A percentile compares a stretch with the other conserved stretches of the same genome.
phyloP scores from a whole-genome alignment of 2,797 vertebrate species.

The Acipenser transmontanus region DNA sequence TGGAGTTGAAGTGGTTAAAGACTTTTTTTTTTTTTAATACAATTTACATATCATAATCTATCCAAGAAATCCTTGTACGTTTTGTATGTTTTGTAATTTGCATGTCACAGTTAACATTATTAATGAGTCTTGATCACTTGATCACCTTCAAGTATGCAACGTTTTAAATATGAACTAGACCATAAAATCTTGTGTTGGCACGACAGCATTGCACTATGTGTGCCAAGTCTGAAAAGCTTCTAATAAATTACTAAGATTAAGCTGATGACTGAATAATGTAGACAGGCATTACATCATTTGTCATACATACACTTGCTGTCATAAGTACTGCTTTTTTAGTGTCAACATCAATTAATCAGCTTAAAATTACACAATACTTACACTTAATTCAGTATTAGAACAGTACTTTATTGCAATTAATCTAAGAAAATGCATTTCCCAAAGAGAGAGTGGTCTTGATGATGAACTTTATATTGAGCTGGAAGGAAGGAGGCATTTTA shows the following conservation, averaged over 20 bases:
- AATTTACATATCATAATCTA: no score
- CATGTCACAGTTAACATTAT: slow-evolving; percentile 3
- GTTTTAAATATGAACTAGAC: slow-evolving; percentile 22
- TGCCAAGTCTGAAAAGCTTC: slow-evolving; percentile 24
- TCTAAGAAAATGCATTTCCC: no score
- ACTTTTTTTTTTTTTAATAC: no score
- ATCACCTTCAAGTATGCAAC: slow-evolving; percentile 8
- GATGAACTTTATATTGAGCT: no score
- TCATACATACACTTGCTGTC: slow-evolving; percentile 41
- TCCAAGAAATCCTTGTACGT: no score
- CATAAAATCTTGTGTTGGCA: slow-evolving; percentile 21
- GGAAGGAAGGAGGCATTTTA: no score
- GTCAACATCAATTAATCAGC: slow-evolving; percentile 42
- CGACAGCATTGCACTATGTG: slow-evolving; percentile 11
- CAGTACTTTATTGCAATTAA: no score
- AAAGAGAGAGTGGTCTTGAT: no score
- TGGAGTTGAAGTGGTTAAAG: no score
- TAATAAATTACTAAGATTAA: slow-evolving; percentile 37
- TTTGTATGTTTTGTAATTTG: no score
- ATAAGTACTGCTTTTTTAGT: slow-evolving; percentile 42
- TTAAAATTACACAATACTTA: background rate
- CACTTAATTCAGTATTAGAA: background rate
- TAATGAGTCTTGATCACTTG: slow-evolving; percentile 4
- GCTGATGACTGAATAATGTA: slow-evolving; percentile 37
- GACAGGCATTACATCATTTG: slow-evolving; percentile 48